These are phyloP conservation scores for Notolepis coatsorum DNA, from an alignment of 2,797 vertebrate genomes.

Conservation along the genomic window DNA sequence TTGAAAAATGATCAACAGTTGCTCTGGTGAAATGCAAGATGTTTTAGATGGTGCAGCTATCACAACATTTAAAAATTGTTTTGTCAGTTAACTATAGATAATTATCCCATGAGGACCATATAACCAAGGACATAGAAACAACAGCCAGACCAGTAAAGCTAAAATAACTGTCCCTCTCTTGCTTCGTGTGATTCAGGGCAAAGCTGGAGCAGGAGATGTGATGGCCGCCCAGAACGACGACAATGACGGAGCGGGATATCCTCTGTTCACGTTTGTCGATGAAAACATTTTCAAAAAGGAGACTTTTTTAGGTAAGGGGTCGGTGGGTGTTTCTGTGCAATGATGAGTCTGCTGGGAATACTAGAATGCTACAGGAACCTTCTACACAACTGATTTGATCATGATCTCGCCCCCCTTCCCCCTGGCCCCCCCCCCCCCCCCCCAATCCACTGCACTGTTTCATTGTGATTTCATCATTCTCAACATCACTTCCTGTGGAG, in stretches of 20 bases:
- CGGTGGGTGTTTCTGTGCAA: not conserved
- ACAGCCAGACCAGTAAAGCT: not conserved
- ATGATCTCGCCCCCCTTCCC: slow-evolving; percentile 1
- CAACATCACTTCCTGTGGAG: slow-evolving; percentile 20
- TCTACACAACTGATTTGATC: slow-evolving; percentile 7
- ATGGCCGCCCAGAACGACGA: slow-evolving; percentile 53
- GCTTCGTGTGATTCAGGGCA: slow-evolving; percentile 65
- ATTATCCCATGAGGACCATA: not conserved
- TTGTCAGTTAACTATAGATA: not conserved
- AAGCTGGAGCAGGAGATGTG: slow-evolving; percentile 66
- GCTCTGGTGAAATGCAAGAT: not conserved
- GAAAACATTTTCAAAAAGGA: slow-evolving; percentile 87
- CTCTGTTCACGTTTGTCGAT: slow-evolving; percentile 83
- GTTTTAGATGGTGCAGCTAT: not conserved
- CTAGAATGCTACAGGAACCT: not conserved
- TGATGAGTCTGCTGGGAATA: not conserved
- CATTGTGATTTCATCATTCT: slow-evolving; percentile 17
- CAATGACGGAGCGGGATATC: slow-evolving; percentile 69
- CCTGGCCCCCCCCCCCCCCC: too few relatives aligned
- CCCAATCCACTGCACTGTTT: not conserved
- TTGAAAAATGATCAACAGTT: too few relatives aligned
- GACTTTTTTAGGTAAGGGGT: slow-evolving; percentile 80
- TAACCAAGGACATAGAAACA: not conserved
- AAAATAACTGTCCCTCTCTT: not conserved
- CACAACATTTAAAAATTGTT: not conserved